Percentiles rank a stretch among this genome's conserved stretches.
These are phyloP conservation scores for Myopa tessellatipennis DNA, from an alignment of 2,888 invertebrate genomes.

Conservation along the genomic window DNA sequence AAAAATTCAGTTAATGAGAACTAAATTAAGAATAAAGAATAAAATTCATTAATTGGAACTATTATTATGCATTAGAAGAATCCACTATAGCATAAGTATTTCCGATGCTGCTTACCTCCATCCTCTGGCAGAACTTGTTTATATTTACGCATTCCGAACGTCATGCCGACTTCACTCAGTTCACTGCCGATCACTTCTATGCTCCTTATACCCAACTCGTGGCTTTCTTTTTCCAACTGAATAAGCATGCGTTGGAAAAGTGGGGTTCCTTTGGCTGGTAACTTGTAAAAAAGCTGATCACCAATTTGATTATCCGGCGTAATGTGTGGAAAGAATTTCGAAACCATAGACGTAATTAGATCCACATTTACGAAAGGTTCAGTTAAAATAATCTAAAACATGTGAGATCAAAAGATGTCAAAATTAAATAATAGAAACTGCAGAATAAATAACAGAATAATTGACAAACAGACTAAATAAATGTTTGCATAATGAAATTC, in stretches of 20 bases:
- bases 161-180: slow-evolving; percentile 57
- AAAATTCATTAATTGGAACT: not conserved
- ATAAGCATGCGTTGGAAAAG: slow-evolving; percentile 54
- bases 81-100: too few species aligned
- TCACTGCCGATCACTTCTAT: slow-evolving; percentile 54
- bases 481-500: not conserved
- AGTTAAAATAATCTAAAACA: slow-evolving; percentile 53
- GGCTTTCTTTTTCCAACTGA: slow-evolving; percentile 53
- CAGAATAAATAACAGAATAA: too few species aligned
- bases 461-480: too few species aligned
- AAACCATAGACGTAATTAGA: slow-evolving; percentile 54
- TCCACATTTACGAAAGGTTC: slow-evolving; percentile 50
- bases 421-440: not conserved
- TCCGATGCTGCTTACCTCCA: not conserved
- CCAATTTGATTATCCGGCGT: slow-evolving; percentile 59
- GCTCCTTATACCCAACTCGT: slow-evolving; percentile 53
- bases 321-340: slow-evolving; percentile 45
- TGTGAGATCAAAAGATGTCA: not conserved
- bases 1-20: not conserved
- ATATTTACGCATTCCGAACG: slow-evolving; percentile 49
- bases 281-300: slow-evolving; percentile 54
- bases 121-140: slow-evolving; percentile 55
- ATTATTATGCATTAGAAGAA: not conserved
- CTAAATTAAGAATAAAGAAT: not conserved
- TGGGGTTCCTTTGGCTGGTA: slow-evolving; percentile 44